phyloP scores from a whole-genome alignment of 92 coral and sea anemone genomes.

The Porites divaricata region DNA sequence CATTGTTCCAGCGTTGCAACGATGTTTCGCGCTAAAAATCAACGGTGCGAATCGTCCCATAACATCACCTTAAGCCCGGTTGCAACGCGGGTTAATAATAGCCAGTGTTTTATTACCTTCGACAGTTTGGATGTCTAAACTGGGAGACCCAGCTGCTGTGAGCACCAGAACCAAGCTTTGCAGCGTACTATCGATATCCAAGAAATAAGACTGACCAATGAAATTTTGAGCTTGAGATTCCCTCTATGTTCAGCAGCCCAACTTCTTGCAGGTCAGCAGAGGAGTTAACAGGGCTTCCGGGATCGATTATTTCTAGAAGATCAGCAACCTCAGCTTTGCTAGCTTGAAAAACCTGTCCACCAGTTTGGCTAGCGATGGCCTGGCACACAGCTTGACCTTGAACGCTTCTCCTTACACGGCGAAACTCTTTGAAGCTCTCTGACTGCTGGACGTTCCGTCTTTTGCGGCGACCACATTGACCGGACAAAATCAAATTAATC shows the following conservation, averaged over 20 bases:
- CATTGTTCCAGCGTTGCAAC: too few relatives aligned
- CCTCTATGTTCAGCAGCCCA: conserved; percentile 41
- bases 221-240: conserved; percentile 19
- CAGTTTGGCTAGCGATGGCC: conserved; percentile 60
- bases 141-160: conserved; percentile 23
- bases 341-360: conserved; percentile 68
- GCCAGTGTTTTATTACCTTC: conserved; percentile 24
- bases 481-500: conserved; percentile 35
- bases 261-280: conserved; percentile 33
- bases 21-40: too few relatives aligned
- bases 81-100: not conserved
- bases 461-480: conserved; percentile 44
- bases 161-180: conserved; percentile 37
- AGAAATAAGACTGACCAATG: conserved; percentile 11
- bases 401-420: conserved; percentile 31
- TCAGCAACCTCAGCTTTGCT: conserved; percentile 41
- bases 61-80: not conserved
- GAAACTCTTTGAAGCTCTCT: not conserved
- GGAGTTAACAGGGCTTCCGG: conserved; percentile 39
- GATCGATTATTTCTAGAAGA: conserved; percentile 47
- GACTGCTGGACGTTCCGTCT: not conserved
- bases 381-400: conserved; percentile 44
- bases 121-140: not conserved
- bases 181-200: conserved; percentile 50
- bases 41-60: too few relatives aligned